Conservation (phyloP, 37 sponge, comb jelly and placozoan genomes). For the Cliona cf. orientalis region DNA sequence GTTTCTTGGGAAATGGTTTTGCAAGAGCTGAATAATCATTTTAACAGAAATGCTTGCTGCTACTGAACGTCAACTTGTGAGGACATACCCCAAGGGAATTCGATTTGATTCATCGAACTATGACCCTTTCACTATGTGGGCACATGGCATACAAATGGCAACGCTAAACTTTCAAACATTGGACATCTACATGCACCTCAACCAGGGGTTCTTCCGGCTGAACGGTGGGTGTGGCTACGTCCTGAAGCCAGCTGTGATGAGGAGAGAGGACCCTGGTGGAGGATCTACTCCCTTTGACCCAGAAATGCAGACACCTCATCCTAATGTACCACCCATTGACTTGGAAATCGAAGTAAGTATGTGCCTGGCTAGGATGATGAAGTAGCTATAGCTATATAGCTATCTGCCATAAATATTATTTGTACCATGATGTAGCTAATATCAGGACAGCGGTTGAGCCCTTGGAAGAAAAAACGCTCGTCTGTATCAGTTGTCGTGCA, state of each 20-base stretch:
- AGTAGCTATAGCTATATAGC: no score
- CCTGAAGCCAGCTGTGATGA: conserved; percentile 74
- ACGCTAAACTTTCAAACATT: conserved; percentile 81
- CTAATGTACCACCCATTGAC: conserved; percentile 36
- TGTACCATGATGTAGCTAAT: conserved; percentile 61
- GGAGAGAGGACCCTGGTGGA: conserved; percentile 35
- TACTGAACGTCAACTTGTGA: conserved; percentile 63
- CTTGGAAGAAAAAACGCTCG: conserved; percentile 38
- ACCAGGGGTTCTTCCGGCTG: conserved; percentile 81
- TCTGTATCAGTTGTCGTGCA: conserved; percentile 41
- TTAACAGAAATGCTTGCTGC: conserved; percentile 66
- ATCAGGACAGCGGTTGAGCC: conserved; percentile 59
- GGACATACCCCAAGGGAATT: conserved; percentile 73
- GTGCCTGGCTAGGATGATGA: no score
- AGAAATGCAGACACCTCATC: conserved; percentile 48
- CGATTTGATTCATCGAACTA: conserved; percentile 81
- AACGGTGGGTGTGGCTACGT: conserved; percentile 89
- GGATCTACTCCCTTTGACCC: conserved; percentile 37
- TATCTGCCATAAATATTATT: no score
- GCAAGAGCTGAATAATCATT: no score
- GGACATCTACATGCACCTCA: conserved; percentile 72
- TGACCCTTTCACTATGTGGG: conserved; percentile 67
- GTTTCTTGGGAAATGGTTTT: no score
- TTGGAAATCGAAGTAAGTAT: conserved; percentile 66
- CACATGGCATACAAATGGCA: conserved; percentile 78